Evolutionary conservation across 2,113 vertebrate species (phyloP).

Genomic region (Solenodon paradoxus): DNA sequence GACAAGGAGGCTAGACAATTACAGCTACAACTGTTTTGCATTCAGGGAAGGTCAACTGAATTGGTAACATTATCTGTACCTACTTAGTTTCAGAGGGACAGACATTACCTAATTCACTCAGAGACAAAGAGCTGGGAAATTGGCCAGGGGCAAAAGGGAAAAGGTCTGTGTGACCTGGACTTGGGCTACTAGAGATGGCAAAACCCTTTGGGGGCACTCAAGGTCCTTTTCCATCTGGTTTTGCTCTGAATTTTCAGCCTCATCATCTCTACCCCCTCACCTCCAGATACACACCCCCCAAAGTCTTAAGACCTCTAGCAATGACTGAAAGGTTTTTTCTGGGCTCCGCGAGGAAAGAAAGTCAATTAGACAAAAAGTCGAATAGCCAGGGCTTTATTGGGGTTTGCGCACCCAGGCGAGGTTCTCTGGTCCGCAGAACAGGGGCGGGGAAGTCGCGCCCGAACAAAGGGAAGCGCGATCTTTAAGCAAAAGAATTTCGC

Average conservation of each 20-base stretch:
- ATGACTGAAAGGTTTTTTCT: too few species aligned
- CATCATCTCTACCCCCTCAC: neutral
- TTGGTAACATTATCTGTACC: neutral
- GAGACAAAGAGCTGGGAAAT: neutral
- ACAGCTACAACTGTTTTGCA: neutral
- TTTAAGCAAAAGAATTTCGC: too few species aligned
- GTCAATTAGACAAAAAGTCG: too few species aligned
- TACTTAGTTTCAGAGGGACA: neutral
- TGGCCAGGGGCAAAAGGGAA: neutral
- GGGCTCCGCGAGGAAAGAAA: too few species aligned
- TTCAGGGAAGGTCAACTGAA: neutral
- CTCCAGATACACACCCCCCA: neutral
- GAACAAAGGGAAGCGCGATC: too few species aligned
- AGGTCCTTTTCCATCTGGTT: neutral
- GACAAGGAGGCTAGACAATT: neutral
- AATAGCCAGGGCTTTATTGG: too few species aligned
- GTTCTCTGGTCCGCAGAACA: too few species aligned
- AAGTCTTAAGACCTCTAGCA: neutral
- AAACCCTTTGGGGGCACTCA: neutral
- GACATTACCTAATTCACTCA: neutral
- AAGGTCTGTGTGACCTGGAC: neutral
- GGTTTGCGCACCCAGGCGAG: too few species aligned
- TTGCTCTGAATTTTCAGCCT: neutral
- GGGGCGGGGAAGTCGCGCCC: too few species aligned
- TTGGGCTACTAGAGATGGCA: neutral